phyloP scores from a whole-genome alignment of 2,888 invertebrate species.

The Cecidostiba fungosa region DNA sequence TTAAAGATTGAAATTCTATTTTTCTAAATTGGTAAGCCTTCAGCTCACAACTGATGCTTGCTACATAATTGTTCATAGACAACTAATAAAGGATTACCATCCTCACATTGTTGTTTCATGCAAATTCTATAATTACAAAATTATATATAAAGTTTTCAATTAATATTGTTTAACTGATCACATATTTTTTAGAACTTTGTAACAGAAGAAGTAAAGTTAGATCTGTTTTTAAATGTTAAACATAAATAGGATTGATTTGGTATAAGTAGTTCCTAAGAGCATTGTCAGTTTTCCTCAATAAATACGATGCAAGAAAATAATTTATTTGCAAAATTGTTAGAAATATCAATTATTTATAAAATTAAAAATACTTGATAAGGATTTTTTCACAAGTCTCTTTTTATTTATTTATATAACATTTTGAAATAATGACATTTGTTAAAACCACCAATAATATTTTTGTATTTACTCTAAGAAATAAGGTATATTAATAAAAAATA shows the following conservation, averaged over 20 bases:
- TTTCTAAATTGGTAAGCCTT: conserved; percentile 16
- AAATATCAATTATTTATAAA: conserved; percentile 51
- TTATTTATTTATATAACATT: conserved; percentile 60
- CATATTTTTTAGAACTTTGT: conserved; percentile 36
- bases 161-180: conserved; percentile 34
- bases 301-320: conserved; percentile 27
- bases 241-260: conserved; percentile 1
- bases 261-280: conserved; percentile 31
- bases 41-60: conserved; percentile 19
- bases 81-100: conserved; percentile 43
- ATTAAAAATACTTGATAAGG: conserved; percentile 45
- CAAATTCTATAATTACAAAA: conserved; percentile 51
- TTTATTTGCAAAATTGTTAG: conserved; percentile 37
- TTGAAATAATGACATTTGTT: conserved; percentile 57
- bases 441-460: conserved; percentile 59
- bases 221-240: conserved; percentile 27
- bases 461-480: conserved; percentile 56
- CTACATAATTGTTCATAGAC: conserved; percentile 25
- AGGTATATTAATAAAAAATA: conserved; percentile 58
- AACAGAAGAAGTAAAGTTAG: conserved; percentile 29
- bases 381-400: conserved; percentile 49
- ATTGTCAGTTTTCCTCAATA: conserved; percentile 35
- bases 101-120: conserved; percentile 37
- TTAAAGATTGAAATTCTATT: conserved; percentile 43
- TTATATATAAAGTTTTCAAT: conserved; percentile 49